These are phyloP conservation scores for Spilogale gracilis DNA, from an alignment of 2,113 vertebrate genomes.

Conservation along the genomic window DNA sequence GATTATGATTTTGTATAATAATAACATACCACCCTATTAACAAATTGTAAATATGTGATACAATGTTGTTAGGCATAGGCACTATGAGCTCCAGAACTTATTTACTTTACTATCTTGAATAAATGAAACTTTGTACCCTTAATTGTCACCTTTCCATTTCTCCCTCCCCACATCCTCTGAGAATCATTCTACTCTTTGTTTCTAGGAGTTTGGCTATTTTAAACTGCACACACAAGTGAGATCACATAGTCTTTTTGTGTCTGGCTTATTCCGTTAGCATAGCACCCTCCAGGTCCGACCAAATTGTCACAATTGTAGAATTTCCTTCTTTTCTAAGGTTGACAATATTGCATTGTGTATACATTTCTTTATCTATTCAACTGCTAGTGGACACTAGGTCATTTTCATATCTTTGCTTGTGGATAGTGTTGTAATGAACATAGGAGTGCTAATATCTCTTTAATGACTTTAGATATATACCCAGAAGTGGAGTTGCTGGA, in stretches of 20 bases:
- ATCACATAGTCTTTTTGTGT: neutral
- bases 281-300: neutral
- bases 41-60: neutral
- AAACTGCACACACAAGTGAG: neutral
- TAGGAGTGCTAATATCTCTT: neutral
- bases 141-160: neutral
- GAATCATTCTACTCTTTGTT: neutral
- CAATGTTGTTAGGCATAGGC: neutral
- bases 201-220: neutral
- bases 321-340: neutral
- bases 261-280: neutral
- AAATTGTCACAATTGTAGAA: neutral
- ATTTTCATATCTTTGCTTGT: neutral
- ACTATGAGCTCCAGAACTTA: neutral
- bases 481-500: neutral
- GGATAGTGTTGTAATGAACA: neutral
- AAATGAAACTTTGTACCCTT: neutral
- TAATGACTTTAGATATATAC: neutral
- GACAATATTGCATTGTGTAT: neutral
- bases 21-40: neutral
- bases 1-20: neutral
- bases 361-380: neutral
- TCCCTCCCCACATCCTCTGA: neutral
- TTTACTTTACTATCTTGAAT: neutral
- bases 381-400: neutral